Evolutionary conservation across 1,140 invertebrate genomes (phyloP), one percentile per base, ranked within the genome.

Genomic region (Belonocnema kinseyi): DNA sequence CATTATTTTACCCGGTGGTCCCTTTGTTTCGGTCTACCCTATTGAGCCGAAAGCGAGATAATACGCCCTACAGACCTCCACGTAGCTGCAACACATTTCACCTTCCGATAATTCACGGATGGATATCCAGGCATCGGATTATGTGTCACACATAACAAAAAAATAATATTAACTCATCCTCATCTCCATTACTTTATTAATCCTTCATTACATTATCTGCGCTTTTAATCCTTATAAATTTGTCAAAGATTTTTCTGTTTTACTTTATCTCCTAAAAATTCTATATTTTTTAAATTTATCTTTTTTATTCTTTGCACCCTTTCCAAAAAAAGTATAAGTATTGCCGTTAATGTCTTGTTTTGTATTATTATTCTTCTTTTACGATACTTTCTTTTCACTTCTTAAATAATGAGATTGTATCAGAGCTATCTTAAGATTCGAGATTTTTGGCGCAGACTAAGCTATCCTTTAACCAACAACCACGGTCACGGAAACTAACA

Each of bases 21-120:
- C 83, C 83, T 90, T 89, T 90, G 88, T 90, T 90, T 88, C 87
- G 86, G 84, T 83, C 84, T 81, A 83, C 87, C 84, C 88, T 88
- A 89, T 89, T 88, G 88, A 90, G 89, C 88, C 78, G 83, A 81
- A 83, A 82, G 81, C 78, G 84, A 87, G 87, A 90, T 89, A 88
- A 88, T 88, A 87, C 87, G 85, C 80, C 85, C 83, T 81, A 75
- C 74, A 77, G 73, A 80, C 70, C 78, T 83, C 84, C 86, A 83
- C 83, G 85, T 87, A 86, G 77, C 87, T 82, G 79, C 83, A 76
- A 85, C 83, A 85, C 85, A 83, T 85, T 86, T 80, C 82, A 78
- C 86, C 83, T 85, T 80, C 76, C 80, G 54, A 83, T 86, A 86
- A 85, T 86, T 82, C 83, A 79, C 78, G 72, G 70, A 12, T 54